phyloP scores from a whole-genome alignment of 2,888 invertebrate species.

The Thereva unica region DNA sequence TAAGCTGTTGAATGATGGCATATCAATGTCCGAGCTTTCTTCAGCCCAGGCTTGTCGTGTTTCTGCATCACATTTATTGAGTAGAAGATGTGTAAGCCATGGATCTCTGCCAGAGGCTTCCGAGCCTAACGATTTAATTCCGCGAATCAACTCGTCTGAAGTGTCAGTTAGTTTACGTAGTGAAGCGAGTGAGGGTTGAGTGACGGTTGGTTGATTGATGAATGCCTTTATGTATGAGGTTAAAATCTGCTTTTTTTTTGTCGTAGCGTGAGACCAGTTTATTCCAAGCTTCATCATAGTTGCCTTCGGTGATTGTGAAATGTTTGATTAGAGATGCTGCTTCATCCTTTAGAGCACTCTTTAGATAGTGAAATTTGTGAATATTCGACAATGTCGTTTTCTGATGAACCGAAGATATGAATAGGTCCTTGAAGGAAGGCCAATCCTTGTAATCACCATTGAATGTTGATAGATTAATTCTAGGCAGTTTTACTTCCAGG shows the following conservation, averaged over 20 bases:
- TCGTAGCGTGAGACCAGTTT: slow-evolving; percentile 3
- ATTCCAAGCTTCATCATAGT: slow-evolving; percentile 4
- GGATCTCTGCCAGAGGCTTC: no score
- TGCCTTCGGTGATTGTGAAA: not conserved
- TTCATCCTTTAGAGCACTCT: not conserved
- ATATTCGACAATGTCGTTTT: not conserved
- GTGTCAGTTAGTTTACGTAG: no score
- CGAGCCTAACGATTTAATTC: no score
- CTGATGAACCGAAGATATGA: not conserved
- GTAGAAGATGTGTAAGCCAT: no score
- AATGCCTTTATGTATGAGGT: slow-evolving; percentile 10
- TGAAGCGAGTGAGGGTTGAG: no score
- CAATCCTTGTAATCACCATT: slow-evolving; percentile 13
- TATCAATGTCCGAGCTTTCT: no score
- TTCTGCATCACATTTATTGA: no score
- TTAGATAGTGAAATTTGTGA: slow-evolving; percentile 19
- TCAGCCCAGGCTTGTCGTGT: no score
- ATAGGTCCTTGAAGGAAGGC: slow-evolving; percentile 13
- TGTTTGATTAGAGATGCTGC: slow-evolving; percentile 10
- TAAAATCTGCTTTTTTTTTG: slow-evolving; percentile 12
- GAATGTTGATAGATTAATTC: not conserved
- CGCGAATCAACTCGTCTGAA: no score
- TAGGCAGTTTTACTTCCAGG: not conserved
- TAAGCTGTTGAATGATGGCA: no score
- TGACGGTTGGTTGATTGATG: not conserved